A percentile compares a stretch with the other conserved stretches of the same genome.
Conservation (phyloP, 2,113 vertebrate genomes). For the Ictalurus furcatus region DNA sequence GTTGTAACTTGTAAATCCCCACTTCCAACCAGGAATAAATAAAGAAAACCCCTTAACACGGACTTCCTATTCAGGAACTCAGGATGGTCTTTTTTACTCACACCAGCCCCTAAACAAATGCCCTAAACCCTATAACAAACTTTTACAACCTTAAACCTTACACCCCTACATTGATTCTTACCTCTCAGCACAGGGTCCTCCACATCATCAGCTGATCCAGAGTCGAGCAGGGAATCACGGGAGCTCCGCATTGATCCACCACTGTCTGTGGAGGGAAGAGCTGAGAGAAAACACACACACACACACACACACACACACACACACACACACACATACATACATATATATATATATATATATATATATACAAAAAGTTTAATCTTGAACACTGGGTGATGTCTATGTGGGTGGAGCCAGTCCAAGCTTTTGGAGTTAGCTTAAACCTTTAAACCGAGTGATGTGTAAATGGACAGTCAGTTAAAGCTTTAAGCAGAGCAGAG, state of each 20-base stretch:
- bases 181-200: slow-evolving; percentile 88
- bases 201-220: slow-evolving; percentile 84
- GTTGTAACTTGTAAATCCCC: not conserved
- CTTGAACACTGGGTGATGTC: too few species aligned
- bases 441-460: too few species aligned
- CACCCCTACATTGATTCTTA: slow-evolving; percentile 59
- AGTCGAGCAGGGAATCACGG: slow-evolving; percentile 83
- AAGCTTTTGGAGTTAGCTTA: too few species aligned
- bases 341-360: too few species aligned
- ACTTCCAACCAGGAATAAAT: too few species aligned
- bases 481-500: not conserved
- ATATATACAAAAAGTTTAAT: not conserved
- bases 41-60: not conserved
- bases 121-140: not conserved
- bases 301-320: slow-evolving; percentile 3
- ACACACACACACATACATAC: too few species aligned
- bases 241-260: slow-evolving; percentile 87
- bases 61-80: not conserved
- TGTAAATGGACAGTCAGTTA: not conserved
- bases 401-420: too few species aligned
- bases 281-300: slow-evolving; percentile 60
- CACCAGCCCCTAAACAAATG: not conserved
- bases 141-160: not conserved
- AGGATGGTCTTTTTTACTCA: not conserved
- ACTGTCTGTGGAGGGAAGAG: slow-evolving; percentile 81